Evolutionary conservation across 2,888 invertebrate genomes (phyloP), one percentile per base, ranked within the genome.

Genomic region (Frankliniella intonsa): DNA sequence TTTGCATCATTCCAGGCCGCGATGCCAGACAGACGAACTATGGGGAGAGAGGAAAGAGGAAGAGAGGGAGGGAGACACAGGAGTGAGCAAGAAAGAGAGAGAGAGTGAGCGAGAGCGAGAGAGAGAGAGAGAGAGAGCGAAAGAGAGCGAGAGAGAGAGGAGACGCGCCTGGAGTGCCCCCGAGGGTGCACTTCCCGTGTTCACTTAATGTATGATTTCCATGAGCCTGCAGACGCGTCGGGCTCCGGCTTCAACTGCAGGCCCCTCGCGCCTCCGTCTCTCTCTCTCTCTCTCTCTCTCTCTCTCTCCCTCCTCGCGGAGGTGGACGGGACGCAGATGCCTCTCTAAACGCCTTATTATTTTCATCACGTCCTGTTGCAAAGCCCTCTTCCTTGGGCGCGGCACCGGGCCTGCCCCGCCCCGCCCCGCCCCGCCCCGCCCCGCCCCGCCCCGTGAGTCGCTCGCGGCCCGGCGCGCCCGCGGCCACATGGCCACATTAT

Each of bases 181-280:
- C 69, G 12, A 22, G 69, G 25, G 69, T 22, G 25, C 69, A 25
- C 69, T 76, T 76, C 25, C 69, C 69, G 69, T 76, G 69, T 76
- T 76, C 69, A 76, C 69, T 76, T 76, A 76, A 76, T 76, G 69
- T 76, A 76, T 76, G 69, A 76, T 76, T 76, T 76, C 69, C 69
- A 76, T 76, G 69, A 76, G 69, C 22, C 25, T 25, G 22, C 22
- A n/a, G 22, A 11, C n/a, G 22, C 22, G 22, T 22, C 22, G 22
- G 69, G 11, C 69, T 2, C 25, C 69, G 8, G 11, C 25, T 22
- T 3, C 69, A 3, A 0, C n/a, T 55, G 5, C 22, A 76, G 25
- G 11, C 69, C 3, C 25, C 69, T 76, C 1, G 12, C 55, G 55
- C 12, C 62, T n/a, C 11, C 7, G 12, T 17, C 62, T 1, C 19